Conservation (phyloP, 2,888 invertebrate genomes). For the Cataglyphis altisquamis region DNA sequence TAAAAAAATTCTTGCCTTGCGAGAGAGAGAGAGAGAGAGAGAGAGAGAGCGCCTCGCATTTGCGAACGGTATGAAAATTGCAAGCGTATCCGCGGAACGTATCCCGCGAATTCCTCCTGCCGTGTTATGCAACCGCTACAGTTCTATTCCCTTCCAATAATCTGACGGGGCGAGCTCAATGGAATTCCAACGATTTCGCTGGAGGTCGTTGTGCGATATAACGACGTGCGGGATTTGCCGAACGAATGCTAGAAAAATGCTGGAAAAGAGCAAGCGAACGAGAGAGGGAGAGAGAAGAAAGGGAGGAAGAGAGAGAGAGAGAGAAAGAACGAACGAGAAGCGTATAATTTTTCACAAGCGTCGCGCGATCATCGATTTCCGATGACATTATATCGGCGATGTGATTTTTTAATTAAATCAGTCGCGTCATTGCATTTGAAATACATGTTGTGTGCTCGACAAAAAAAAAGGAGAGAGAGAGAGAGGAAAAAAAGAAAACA, state of each 20-base stretch:
- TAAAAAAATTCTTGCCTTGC: constrained; percentile 10
- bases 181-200: constrained; percentile 53
- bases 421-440: constrained; percentile 47
- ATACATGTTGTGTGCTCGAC: constrained; percentile 16
- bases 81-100: constrained; percentile 17
- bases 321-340: neutral
- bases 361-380: constrained; percentile 50
- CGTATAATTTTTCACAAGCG: constrained; percentile 34
- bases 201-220: constrained; percentile 27
- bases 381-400: constrained; percentile 38
- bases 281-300: neutral
- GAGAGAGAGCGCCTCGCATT: neutral
- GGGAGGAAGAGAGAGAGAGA: constrained; percentile 1
- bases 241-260: constrained; percentile 52
- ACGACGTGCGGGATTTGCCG: constrained; percentile 5
- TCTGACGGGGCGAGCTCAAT: constrained; percentile 25
- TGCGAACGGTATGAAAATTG: constrained; percentile 26
- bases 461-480: constrained; percentile 3
- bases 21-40: constrained; percentile 5
- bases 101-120: constrained; percentile 40
- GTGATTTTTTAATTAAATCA: constrained; percentile 59
- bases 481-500: neutral
- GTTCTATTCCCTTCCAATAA: constrained; percentile 36
- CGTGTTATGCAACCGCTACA: constrained; percentile 56
- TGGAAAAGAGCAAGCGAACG: neutral